Conservation (phyloP, 2,113 vertebrate genomes). For the Pluvialis apricaria region DNA sequence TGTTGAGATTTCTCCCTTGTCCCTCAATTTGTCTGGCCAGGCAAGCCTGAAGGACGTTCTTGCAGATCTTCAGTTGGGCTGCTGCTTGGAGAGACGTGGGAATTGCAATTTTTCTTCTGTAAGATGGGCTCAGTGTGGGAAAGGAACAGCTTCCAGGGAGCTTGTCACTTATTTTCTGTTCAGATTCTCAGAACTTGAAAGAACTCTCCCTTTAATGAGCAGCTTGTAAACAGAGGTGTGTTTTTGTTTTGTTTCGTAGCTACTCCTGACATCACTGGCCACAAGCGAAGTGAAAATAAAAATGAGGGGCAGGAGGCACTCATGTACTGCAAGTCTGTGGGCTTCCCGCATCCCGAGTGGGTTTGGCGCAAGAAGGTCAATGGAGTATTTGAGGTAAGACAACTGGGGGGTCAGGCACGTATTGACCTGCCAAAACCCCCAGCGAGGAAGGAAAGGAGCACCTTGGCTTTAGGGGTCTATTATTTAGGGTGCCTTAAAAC, state of each 20-base stretch:
- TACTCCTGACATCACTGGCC: conserved; percentile 86
- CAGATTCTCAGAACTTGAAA: background rate
- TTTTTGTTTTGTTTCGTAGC: conserved; percentile 72
- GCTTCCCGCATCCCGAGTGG: conserved; percentile 93
- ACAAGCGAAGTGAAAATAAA: conserved; percentile 96
- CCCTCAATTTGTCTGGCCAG: background rate
- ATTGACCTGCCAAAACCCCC: background rate
- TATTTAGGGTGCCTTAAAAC: background rate
- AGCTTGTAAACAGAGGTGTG: background rate
- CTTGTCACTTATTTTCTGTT: background rate
- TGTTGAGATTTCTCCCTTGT: background rate
- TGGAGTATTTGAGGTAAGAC: conserved; percentile 76
- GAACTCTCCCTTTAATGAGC: background rate
- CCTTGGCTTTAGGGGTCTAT: background rate
- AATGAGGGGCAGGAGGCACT: conserved; percentile 92
- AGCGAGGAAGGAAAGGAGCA: background rate
- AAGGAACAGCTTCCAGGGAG: background rate
- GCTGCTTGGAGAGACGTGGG: background rate
- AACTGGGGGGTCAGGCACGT: rapidly evolving
- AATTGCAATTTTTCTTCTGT: rapidly evolving
- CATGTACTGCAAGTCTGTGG: conserved; percentile 94
- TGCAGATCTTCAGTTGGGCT: background rate
- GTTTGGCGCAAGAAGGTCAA: conserved; percentile 87
- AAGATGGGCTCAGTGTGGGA: background rate
- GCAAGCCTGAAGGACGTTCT: background rate